Percentiles rank a stretch among this genome's conserved stretches.
These are phyloP conservation scores for Watsonalla binaria DNA, from an alignment of 2,888 invertebrate species.

Conservation along the genomic window DNA sequence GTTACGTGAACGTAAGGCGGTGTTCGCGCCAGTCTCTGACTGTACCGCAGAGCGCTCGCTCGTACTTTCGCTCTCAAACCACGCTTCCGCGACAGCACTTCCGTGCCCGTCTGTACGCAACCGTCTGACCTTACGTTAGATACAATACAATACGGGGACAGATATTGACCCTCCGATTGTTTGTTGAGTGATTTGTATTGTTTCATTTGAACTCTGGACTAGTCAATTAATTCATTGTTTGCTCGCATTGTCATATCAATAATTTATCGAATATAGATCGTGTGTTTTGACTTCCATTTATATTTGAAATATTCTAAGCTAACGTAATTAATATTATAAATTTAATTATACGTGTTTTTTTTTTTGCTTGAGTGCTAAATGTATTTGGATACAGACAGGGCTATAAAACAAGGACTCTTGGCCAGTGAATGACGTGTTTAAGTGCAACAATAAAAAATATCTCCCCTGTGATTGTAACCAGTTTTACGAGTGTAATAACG, in stretches of 20 bases:
- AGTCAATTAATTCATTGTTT: neutral
- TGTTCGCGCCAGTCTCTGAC: slow-evolving; percentile 51
- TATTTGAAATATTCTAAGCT: slow-evolving; percentile 6
- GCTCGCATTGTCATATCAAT: neutral
- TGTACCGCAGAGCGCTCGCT: slow-evolving; percentile 56
- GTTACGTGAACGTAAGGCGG: slow-evolving; percentile 60
- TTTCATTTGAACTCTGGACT: neutral
- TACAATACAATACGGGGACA: neutral
- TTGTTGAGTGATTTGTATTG: neutral
- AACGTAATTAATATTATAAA: neutral
- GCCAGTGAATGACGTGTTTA: neutral
- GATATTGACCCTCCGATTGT: neutral
- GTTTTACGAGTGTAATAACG: neutral
- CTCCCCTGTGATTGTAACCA: neutral
- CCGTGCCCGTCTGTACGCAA: slow-evolving; percentile 13
- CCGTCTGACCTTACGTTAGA: slow-evolving; percentile 4
- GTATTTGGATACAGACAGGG: neutral
- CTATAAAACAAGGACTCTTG: neutral
- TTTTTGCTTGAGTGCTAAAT: neutral
- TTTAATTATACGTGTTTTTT: too few species aligned
- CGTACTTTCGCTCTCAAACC: slow-evolving; percentile 69
- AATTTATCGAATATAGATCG: slow-evolving; percentile 5
- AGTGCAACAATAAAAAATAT: neutral
- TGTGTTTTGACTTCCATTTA: slow-evolving; percentile 8
- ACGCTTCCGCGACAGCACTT: slow-evolving; percentile 41